A percentile compares a stretch with the other conserved stretches of the same genome.
phyloP scores from a whole-genome alignment of 2,888 invertebrate genomes.

The Sturmia bella region DNA sequence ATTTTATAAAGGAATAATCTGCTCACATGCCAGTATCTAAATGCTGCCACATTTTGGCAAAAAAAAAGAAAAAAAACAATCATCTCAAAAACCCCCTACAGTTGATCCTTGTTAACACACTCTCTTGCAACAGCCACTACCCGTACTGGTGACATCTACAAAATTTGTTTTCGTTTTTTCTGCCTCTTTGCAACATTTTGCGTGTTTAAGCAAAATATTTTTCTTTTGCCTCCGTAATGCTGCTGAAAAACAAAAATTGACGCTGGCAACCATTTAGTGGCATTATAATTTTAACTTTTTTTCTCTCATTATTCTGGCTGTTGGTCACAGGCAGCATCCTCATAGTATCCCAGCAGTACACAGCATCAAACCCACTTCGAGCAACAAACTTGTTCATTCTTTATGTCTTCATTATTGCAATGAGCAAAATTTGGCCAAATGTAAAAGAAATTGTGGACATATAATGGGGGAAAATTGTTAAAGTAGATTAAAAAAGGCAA shows the following conservation, averaged over 20 bases:
- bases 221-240: slow-evolving; percentile 32
- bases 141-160: slow-evolving; percentile 27
- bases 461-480: neutral
- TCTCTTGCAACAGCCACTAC: slow-evolving; percentile 13
- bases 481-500: slow-evolving; percentile 52
- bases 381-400: slow-evolving; percentile 35
- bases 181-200: slow-evolving; percentile 47
- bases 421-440: slow-evolving; percentile 52
- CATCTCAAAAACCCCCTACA: slow-evolving; percentile 23
- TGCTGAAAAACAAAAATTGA: slow-evolving; percentile 33
- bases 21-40: slow-evolving; percentile 43
- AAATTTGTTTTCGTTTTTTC: neutral
- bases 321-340: neutral
- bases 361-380: neutral
- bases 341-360: neutral
- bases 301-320: neutral
- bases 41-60: slow-evolving; percentile 33
- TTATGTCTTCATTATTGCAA: slow-evolving; percentile 61
- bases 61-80: neutral
- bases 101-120: slow-evolving; percentile 43
- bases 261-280: slow-evolving; percentile 56
- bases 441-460: neutral
- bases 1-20: slow-evolving; percentile 35
- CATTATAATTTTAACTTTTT: slow-evolving; percentile 47
- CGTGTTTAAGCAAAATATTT: slow-evolving; percentile 62